Base-by-base conservation (phyloP, 2,888 invertebrate genomes). In the Parelbella ahira region DNA sequence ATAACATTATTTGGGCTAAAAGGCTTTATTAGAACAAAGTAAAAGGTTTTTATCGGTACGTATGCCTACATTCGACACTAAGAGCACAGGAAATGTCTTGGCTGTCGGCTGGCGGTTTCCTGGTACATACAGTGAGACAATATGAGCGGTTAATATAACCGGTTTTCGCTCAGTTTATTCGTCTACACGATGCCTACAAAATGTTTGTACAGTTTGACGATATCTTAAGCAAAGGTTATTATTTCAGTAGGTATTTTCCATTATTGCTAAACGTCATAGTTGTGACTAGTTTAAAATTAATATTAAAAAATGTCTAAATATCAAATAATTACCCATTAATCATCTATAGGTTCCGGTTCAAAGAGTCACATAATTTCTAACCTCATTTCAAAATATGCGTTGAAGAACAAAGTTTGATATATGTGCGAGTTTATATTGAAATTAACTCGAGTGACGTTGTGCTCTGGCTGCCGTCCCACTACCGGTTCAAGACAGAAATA, bases 401-500 rank as follows among this genome's bases (percentile, higher is more conserved):
- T 23, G 8, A 25, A 27, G 19, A 41, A 41, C 20, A 33, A 33
- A 33, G 27, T 33, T 41, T 32, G 30, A 41, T 27, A 19, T 41
- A 42, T 28, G 27, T 28, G 37, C 37, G 44, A 34, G 44, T 49
- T 45, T 36, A 44, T 43, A 41, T 49, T 48, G 44, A 39, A 46
- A 43, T 43, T 48, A 45, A 44, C 60, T 69, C 62, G 64, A 74
- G 32, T 41, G 39, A 41, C 39, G 39, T 32, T 33, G 70, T 68
- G 73, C 71, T 70, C 80, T 84, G 86, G 83, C 86, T 68, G 76
- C 68, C 72, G 71, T 74, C 84, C 83, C 83, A 87, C 87, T 86
- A 87, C 87, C 87, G 87, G 87, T 87, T 86, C 76, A 78, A 82
- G 80, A 86, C 86, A 86, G 82, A 86, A 86, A 87, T 87, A 87